phyloP scores from a whole-genome alignment of 2,888 invertebrate species.

The Acanthoscelides obtectus region DNA sequence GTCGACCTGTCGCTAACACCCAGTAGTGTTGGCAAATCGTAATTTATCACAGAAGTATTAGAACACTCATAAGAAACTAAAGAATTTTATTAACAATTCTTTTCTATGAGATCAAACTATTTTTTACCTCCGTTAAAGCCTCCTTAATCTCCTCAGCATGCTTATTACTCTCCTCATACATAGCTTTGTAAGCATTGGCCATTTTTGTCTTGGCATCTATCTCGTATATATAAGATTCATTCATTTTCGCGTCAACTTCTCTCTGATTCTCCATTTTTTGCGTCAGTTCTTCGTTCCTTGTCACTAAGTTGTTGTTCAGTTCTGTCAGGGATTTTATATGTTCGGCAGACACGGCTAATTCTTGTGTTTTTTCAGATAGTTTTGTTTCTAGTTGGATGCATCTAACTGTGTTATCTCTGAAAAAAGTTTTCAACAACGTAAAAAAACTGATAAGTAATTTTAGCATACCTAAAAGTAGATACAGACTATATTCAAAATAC shows the following conservation, averaged over 20 bases:
- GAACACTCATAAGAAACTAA: too few relatives aligned
- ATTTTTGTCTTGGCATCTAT: constrained; percentile 80
- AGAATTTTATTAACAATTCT: too few relatives aligned
- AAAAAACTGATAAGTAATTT: too few relatives aligned
- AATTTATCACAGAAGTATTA: too few relatives aligned
- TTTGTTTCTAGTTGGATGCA: constrained; percentile 69
- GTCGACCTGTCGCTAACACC: too few relatives aligned
- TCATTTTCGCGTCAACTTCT: constrained; percentile 53
- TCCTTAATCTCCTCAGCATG: constrained; percentile 74
- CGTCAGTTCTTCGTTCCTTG: constrained; percentile 64
- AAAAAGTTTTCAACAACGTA: background rate
- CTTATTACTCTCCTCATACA: constrained; percentile 71
- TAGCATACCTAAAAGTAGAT: too few relatives aligned
- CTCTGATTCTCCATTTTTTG: constrained; percentile 69
- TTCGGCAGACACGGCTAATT: constrained; percentile 67
- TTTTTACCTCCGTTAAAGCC: constrained; percentile 62
- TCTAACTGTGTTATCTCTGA: constrained; percentile 61
- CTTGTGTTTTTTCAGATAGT: constrained; percentile 73
- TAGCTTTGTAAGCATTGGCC: constrained; percentile 76
- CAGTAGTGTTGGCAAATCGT: too few relatives aligned
- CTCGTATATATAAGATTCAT: constrained; percentile 75
- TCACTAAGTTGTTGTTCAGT: constrained; percentile 62
- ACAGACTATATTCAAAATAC: too few relatives aligned
- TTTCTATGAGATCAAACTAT: background rate
- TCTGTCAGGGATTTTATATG: constrained; percentile 66